Percentiles rank a stretch among this genome's conserved stretches.
Evolutionary conservation across 1,140 invertebrate species (phyloP).

Genomic region (Lethrus apterus): DNA sequence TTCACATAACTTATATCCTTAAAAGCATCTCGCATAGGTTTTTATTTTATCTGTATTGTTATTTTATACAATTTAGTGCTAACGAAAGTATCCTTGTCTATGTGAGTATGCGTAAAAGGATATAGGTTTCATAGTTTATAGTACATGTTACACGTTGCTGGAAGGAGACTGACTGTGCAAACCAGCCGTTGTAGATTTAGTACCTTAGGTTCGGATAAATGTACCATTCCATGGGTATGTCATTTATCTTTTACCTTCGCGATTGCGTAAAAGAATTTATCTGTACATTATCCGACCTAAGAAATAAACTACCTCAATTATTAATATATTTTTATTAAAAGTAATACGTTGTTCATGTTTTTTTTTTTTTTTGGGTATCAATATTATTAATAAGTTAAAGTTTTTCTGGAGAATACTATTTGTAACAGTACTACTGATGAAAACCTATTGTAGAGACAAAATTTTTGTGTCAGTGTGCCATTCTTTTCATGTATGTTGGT

Average conservation of each 20-base stretch:
- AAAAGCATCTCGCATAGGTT: constrained; percentile 3
- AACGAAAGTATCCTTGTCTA: no score
- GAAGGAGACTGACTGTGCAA: constrained; percentile 40
- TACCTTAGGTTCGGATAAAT: constrained; percentile 37
- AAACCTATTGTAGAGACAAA: constrained; percentile 21
- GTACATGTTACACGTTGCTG: constrained; percentile 36
- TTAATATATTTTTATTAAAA: constrained; percentile 41
- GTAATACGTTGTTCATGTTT: constrained; percentile 41
- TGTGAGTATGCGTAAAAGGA: no score
- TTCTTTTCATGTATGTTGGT: constrained; percentile 34
- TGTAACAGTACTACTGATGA: constrained; percentile 30
- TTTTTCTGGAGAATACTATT: constrained; percentile 40
- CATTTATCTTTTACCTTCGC: constrained; percentile 7
- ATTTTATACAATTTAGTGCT: no score
- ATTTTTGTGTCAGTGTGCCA: constrained; percentile 40
- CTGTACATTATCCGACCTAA: constrained; percentile 37
- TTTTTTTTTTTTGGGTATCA: constrained; percentile 38
- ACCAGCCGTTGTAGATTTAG: constrained; percentile 39
- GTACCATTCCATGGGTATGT: constrained; percentile 7
- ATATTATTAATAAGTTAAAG: constrained; percentile 31
- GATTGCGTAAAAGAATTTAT: constrained; percentile 1
- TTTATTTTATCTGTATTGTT: no score
- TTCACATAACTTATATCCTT: constrained; percentile 14
- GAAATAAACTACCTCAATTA: constrained; percentile 43
- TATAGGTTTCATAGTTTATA: constrained; percentile 32